phyloP scores from a whole-genome alignment of 2,797 vertebrate genomes.

The Semotilus atromaculatus region DNA sequence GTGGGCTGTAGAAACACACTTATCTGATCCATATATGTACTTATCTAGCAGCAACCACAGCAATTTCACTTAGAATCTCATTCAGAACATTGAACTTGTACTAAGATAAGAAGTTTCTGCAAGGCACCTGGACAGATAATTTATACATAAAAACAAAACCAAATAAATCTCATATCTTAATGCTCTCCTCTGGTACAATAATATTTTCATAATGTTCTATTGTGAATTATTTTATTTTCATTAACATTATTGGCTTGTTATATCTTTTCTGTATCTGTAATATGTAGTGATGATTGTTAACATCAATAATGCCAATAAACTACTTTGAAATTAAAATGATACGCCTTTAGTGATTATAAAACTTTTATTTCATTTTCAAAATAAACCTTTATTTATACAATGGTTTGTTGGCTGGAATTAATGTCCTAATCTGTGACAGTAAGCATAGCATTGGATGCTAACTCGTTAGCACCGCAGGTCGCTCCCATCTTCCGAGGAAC shows the following conservation, averaged over 20 bases:
- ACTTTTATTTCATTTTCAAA: not conserved
- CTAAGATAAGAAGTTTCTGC: not conserved
- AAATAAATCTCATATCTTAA: not conserved
- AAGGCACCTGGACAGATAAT: not conserved
- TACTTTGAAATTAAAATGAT: not conserved
- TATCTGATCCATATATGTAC: not conserved
- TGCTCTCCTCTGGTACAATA: not conserved
- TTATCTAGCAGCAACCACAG: not conserved
- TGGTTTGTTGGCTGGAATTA: not conserved
- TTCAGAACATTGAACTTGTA: not conserved
- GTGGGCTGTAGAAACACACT: not conserved
- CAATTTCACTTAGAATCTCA: not conserved
- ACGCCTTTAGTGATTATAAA: too few species aligned
- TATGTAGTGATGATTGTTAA: not conserved
- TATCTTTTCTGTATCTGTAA: not conserved
- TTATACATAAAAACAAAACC: not conserved
- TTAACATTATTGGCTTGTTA: too few species aligned
- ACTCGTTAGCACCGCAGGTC: conserved; percentile 41
- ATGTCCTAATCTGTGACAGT: not conserved
- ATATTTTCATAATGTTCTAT: not conserved
- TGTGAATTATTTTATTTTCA: not conserved
- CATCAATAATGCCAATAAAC: not conserved
- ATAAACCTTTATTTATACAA: not conserved
- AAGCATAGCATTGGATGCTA: conserved; percentile 34
- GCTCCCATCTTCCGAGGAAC: conserved; percentile 27